These are phyloP conservation scores for Jacana jacana DNA, from an alignment of 2,113 vertebrate genomes.

Conservation along the genomic window DNA sequence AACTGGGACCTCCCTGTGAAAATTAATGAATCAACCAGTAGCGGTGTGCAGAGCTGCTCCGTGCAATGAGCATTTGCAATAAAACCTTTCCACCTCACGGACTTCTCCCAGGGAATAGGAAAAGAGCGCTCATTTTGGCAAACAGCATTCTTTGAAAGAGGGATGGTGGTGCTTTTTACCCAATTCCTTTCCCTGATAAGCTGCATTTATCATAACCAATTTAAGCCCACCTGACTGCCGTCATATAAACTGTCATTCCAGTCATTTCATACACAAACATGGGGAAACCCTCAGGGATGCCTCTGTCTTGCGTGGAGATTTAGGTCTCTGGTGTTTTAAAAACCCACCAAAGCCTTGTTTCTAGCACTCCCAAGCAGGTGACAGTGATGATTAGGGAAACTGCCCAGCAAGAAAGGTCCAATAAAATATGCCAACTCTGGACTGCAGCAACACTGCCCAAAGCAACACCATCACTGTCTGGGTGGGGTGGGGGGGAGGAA, in stretches of 20 bases:
- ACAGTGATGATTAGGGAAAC: neutral
- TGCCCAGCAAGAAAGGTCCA: neutral
- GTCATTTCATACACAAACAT: neutral
- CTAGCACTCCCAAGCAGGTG: neutral
- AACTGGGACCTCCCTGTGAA: neutral
- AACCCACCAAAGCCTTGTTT: neutral
- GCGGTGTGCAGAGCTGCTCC: neutral
- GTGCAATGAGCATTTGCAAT: neutral
- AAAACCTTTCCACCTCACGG: constrained; percentile 8
- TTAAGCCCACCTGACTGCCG: neutral
- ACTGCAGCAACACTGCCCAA: neutral
- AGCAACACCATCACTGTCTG: neutral
- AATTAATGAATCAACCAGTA: neutral
- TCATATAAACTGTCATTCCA: neutral
- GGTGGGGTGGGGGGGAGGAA: neutral
- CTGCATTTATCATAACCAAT: neutral
- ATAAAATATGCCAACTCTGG: neutral
- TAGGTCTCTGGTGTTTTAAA: neutral
- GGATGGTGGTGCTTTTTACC: neutral
- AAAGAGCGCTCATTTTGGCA: neutral
- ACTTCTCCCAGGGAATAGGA: neutral
- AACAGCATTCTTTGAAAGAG: neutral
- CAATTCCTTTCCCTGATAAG: neutral
- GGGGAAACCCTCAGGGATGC: neutral
- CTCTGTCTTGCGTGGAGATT: neutral